Base-by-base conservation (phyloP, 2,888 invertebrate genomes). In the Drosophila setosimentum region DNA sequence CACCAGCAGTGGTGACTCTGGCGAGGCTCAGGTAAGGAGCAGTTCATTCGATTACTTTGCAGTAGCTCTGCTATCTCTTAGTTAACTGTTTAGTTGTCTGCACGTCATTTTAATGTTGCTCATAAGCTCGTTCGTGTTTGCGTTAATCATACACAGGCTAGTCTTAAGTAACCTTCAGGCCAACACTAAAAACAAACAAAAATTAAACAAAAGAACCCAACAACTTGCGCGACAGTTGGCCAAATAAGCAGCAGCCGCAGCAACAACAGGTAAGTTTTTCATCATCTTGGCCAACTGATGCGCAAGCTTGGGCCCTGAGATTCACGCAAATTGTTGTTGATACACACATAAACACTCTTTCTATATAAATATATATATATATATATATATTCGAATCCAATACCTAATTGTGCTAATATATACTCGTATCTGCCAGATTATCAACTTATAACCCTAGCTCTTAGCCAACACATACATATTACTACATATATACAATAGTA, bases 21-120 rank as follows among this genome's bases (percentile, higher is more conserved):
- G 72, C 73, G 92, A 92, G 78, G 83, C 91, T 60, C 92, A 92
- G 92, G 92, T 92, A 91, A 79, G 91, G 70, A 73, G 33, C 45
- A 13, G 45, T n/a, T 33, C n/a, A 37, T 13, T 32, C 21, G 30
- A 30, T 37, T 54, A 40, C 33, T 21, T 35, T 73, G 50, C 65
- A 40, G 71, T 30, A 82, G 78, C 55, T 77, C 50, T n/a, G 32
- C 59, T 72, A 79, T 66, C 21, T 49, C 8, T 13, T 50, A 69
- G 74, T 57, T 65, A 62, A 58, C 54, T 73, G 70, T 80, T 72
- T 77, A 78, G 80, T 73, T 87, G 53, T 66, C 69, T 89, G 89
- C 87, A 87, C 86, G 74, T 73, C 86, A 86, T 86, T 71, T 77
- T 73, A 86, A 79, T 86, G 80, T 86, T 76, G 78, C 81, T 73